A percentile compares a stretch with the other conserved stretches of the same genome.
Evolutionary conservation across 2,888 invertebrate species (phyloP).

Genomic region (Nomada fabriciana): DNA sequence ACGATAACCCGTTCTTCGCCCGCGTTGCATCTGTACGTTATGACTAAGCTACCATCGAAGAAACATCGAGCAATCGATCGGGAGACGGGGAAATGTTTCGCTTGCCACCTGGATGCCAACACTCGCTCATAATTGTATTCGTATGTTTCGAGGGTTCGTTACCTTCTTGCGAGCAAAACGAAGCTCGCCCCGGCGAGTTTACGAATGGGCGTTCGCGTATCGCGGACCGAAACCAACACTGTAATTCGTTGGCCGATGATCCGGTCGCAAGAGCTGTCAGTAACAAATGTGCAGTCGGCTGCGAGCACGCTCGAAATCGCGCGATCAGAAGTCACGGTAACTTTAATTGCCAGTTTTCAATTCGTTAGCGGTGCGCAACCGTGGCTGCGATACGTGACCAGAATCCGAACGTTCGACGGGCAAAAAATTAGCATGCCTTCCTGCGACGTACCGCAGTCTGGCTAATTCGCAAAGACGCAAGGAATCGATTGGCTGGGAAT

Average conservation of each 20-base stretch:
- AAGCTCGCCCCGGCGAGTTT: background rate
- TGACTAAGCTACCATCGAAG: background rate
- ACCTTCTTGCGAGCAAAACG: constrained; percentile 4
- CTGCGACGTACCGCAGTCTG: constrained; percentile 60
- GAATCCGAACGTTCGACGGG: constrained; percentile 57
- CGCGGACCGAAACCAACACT: background rate
- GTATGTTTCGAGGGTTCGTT: constrained; percentile 11
- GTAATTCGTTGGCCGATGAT: constrained; percentile 41
- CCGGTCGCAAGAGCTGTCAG: constrained; percentile 37
- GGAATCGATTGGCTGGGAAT: constrained; percentile 61
- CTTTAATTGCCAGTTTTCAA: constrained; percentile 75
- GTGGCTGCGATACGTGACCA: constrained; percentile 68
- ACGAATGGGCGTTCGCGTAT: constrained; percentile 7
- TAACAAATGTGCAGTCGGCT: constrained; percentile 49
- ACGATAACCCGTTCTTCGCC: constrained; percentile 19
- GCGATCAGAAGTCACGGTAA: constrained; percentile 71
- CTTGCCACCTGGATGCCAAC: too few relatives aligned
- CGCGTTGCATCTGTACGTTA: constrained; percentile 1
- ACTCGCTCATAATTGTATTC: constrained; percentile 1
- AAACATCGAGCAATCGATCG: background rate
- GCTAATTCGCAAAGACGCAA: constrained; percentile 70
- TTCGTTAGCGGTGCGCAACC: constrained; percentile 73
- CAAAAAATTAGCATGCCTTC: constrained; percentile 74
- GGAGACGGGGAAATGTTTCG: background rate
- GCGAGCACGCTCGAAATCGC: constrained; percentile 39